Conservation (phyloP, 2,888 invertebrate species). For the Eupeodes luniger region DNA sequence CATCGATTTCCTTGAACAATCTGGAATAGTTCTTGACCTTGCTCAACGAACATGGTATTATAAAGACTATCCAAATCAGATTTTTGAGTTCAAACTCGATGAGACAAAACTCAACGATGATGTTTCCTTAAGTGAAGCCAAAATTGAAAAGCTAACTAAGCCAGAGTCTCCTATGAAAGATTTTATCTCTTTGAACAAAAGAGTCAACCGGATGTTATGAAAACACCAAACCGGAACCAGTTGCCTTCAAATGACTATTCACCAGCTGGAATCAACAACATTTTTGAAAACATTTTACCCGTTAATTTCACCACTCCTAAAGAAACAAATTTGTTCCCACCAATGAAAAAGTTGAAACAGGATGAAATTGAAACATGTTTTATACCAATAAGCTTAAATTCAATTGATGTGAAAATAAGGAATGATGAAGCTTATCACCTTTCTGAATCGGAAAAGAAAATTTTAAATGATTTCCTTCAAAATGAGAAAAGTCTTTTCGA, state of each 20-base stretch:
- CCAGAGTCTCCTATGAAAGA: constrained; percentile 5
- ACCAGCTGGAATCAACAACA: constrained; percentile 36
- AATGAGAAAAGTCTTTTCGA: no score
- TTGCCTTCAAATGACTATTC: constrained; percentile 43
- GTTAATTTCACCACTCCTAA: no score
- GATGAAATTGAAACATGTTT: no score
- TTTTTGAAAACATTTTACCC: no score
- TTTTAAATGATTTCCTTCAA: no score
- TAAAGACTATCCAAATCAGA: neutral
- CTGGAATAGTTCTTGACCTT: constrained; percentile 42
- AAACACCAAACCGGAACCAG: constrained; percentile 14
- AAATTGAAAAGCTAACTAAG: constrained; percentile 15
- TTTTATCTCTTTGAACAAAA: constrained; percentile 47
- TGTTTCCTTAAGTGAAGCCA: constrained; percentile 17
- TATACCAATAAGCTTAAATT: no score
- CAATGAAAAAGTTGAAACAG: no score
- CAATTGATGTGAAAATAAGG: no score
- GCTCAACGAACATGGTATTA: constrained; percentile 37
- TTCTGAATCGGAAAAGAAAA: no score
- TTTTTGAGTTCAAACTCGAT: constrained; percentile 20
- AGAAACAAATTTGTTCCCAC: no score
- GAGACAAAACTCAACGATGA: constrained; percentile 13
- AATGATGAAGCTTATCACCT: no score
- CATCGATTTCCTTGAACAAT: constrained; percentile 77
- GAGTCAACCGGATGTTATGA: neutral